Evolutionary conservation across 2,797 vertebrate species (phyloP).

Genomic region (Potorous gilbertii): DNA sequence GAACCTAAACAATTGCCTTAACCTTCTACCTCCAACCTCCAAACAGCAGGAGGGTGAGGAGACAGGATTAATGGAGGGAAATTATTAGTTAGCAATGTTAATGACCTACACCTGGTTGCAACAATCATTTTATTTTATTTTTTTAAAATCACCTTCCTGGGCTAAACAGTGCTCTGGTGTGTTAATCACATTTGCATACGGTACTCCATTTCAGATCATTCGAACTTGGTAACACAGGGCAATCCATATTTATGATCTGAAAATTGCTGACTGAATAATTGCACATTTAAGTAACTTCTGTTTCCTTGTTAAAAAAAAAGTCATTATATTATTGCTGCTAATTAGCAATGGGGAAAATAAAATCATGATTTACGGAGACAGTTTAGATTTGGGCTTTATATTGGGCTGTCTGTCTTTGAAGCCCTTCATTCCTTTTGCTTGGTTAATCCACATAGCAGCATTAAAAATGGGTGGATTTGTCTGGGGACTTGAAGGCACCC

Average conservation of each 20-base stretch:
- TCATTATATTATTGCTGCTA: constrained; percentile 78
- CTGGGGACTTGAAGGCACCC: neutral
- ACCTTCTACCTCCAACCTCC: neutral
- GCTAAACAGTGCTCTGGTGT: constrained; percentile 38
- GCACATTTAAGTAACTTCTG: constrained; percentile 78
- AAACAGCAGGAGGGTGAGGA: neutral
- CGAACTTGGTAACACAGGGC: constrained; percentile 69
- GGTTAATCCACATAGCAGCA: neutral
- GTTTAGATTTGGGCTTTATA: constrained; percentile 55
- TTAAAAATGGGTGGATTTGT: neutral
- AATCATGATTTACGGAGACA: constrained; percentile 76
- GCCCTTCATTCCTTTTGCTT: neutral
- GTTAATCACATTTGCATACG: constrained; percentile 73
- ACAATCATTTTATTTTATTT: constrained; percentile 52
- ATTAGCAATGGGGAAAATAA: constrained; percentile 79
- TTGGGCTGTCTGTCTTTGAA: neutral
- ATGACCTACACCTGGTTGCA: constrained; percentile 51
- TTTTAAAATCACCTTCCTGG: constrained; percentile 1
- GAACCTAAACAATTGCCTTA: neutral
- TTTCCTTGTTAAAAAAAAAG: constrained; percentile 74
- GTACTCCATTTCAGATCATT: constrained; percentile 56
- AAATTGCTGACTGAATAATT: constrained; percentile 81
- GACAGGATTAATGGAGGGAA: neutral
- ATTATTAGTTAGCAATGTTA: constrained; percentile 44
- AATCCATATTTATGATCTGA: constrained; percentile 79